Conservation (phyloP, 2,888 invertebrate species). For the Yponomeuta sedellus region DNA sequence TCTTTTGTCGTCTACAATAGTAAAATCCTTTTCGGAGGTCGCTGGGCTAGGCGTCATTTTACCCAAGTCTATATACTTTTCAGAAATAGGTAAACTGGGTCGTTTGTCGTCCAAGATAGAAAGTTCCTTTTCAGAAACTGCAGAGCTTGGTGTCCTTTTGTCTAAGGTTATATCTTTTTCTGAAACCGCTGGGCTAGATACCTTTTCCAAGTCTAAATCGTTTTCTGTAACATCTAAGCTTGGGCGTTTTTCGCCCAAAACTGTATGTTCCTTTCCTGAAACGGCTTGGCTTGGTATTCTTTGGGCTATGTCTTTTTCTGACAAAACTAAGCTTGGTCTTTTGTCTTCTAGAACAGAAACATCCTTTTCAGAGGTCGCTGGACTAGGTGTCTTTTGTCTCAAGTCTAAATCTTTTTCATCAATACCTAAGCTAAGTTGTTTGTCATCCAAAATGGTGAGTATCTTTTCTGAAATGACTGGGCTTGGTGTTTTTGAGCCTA, state of each 20-base stretch:
- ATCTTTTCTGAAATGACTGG: background rate
- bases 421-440: background rate
- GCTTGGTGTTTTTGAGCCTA: background rate
- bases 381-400: constrained; percentile 10
- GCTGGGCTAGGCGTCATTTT: constrained; percentile 9
- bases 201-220: background rate
- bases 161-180: background rate
- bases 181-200: background rate
- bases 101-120: too few species aligned
- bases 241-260: background rate
- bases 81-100: too few species aligned
- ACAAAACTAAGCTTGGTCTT: background rate
- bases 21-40: background rate
- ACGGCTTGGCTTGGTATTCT: background rate
- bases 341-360: constrained; percentile 11
- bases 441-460: background rate
- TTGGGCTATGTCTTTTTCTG: background rate
- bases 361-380: constrained; percentile 6
- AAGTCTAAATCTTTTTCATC: constrained; percentile 5
- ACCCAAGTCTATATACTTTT: constrained; percentile 6
- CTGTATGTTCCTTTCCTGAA: background rate
- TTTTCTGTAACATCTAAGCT: background rate
- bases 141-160: background rate
- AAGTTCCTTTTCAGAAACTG: constrained; percentile 14
- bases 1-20: constrained; percentile 11